phyloP scores from a whole-genome alignment of 2,888 invertebrate species.

The Pseudanteris insignis region DNA sequence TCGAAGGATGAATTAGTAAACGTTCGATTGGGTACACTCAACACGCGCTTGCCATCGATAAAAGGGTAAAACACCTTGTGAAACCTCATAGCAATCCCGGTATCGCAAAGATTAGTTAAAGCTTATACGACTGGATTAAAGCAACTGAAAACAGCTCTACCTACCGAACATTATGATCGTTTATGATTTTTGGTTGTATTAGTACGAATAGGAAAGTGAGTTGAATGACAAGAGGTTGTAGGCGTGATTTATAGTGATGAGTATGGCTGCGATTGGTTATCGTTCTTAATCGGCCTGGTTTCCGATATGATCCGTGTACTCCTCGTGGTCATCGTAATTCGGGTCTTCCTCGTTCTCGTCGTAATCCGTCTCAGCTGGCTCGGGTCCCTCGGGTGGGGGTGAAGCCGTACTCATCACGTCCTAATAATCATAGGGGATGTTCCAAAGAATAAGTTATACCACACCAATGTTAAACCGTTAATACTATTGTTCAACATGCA shows the following conservation, averaged over 20 bases:
- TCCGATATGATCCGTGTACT: constrained; percentile 68
- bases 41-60: no score
- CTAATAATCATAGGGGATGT: constrained; percentile 57
- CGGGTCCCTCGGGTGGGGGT: constrained; percentile 70
- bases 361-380: constrained; percentile 71
- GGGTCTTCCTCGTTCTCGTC: constrained; percentile 70
- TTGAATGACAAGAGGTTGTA: constrained; percentile 46
- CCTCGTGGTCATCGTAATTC: constrained; percentile 64
- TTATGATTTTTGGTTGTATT: constrained; percentile 46
- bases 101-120: no score
- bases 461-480: constrained; percentile 32
- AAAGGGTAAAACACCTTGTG: no score
- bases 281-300: constrained; percentile 64
- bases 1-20: no score
- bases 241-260: constrained; percentile 49
- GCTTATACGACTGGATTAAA: no score
- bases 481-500: constrained; percentile 15
- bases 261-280: constrained; percentile 54
- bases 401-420: constrained; percentile 65
- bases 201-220: constrained; percentile 48
- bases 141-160: constrained; percentile 25
- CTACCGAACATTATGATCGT: constrained; percentile 38
- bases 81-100: no score
- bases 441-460: constrained; percentile 49
- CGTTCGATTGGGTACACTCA: no score